These are phyloP conservation scores for Pristionchus mayeri DNA, from an alignment of 2,888 invertebrate genomes.

Conservation along the genomic window DNA sequence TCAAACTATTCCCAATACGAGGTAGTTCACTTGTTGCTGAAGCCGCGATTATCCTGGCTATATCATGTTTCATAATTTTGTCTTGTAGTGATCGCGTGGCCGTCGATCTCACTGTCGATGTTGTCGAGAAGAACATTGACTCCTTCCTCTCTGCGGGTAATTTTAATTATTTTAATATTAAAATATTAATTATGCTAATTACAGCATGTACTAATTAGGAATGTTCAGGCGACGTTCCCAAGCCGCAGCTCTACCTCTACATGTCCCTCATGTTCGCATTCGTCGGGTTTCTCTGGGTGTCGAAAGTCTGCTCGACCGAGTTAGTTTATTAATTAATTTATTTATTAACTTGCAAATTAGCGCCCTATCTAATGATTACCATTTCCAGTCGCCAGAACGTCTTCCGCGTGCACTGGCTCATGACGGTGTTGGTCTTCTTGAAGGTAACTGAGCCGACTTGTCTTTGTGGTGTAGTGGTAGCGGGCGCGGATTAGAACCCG, in stretches of 20 bases:
- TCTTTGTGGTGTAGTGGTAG: background rate
- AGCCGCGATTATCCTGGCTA: no score
- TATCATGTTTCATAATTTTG: background rate
- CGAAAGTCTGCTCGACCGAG: conserved; percentile 84
- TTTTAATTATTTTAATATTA: no score
- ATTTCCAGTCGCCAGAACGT: conserved; percentile 79
- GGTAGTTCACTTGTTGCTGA: no score
- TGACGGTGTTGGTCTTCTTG: conserved; percentile 92
- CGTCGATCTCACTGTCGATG: conserved; percentile 81
- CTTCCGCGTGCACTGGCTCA: conserved; percentile 95
- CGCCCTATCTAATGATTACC: no score
- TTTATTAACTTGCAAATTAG: background rate
- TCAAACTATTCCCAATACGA: no score
- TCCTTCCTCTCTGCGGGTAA: conserved; percentile 66
- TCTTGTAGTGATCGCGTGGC: conserved; percentile 70
- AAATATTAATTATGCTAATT: background rate
- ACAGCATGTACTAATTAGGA: background rate
- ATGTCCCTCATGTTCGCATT: conserved; percentile 91
- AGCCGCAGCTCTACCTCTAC: conserved; percentile 92
- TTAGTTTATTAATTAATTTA: conserved; percentile 61
- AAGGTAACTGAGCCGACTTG: conserved; percentile 83
- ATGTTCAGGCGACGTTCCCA: conserved; percentile 88
- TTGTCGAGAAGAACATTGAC: conserved; percentile 86
- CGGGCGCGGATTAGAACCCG: background rate
- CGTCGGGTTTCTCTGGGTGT: conserved; percentile 93